Percentiles rank a stretch among this genome's conserved stretches.
These are phyloP conservation scores for Bovichtus variegatus DNA, from an alignment of 2,797 vertebrate genomes.

Conservation along the genomic window DNA sequence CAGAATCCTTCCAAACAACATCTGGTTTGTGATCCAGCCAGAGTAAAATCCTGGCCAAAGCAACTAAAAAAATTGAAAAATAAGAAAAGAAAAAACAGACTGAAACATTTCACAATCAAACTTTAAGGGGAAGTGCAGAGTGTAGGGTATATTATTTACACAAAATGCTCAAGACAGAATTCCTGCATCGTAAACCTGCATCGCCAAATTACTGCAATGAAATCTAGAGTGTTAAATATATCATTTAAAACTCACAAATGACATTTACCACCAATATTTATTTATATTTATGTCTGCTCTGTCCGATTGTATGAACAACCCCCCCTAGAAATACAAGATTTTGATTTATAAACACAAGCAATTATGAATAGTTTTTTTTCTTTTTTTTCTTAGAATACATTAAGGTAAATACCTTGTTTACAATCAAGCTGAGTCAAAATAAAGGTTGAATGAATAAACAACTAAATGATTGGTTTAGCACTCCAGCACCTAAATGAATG, in stretches of 20 bases:
- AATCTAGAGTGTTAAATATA: neutral
- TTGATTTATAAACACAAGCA: neutral
- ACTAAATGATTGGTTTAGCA: neutral
- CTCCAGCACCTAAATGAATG: neutral
- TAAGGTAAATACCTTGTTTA: no score
- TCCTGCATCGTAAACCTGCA: neutral
- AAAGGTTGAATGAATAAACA: neutral
- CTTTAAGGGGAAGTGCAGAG: conserved; percentile 10
- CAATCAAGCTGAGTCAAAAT: no score
- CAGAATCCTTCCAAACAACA: conserved; percentile 3
- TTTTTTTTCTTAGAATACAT: no score
- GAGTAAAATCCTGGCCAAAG: neutral
- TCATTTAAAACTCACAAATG: neutral
- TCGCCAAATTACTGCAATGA: neutral
- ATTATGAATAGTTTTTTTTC: no score
- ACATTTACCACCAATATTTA: neutral
- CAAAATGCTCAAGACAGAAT: neutral
- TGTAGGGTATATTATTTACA: neutral
- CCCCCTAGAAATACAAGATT: neutral
- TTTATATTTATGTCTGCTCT: neutral
- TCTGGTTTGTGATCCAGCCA: conserved; percentile 10
- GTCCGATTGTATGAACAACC: neutral
- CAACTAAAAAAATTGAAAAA: neutral
- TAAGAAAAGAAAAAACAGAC: neutral
- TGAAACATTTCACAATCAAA: conserved; percentile 34